These are phyloP conservation scores for Brachyalestes nurse DNA, from an alignment of 2,797 vertebrate species.

Conservation along the genomic window DNA sequence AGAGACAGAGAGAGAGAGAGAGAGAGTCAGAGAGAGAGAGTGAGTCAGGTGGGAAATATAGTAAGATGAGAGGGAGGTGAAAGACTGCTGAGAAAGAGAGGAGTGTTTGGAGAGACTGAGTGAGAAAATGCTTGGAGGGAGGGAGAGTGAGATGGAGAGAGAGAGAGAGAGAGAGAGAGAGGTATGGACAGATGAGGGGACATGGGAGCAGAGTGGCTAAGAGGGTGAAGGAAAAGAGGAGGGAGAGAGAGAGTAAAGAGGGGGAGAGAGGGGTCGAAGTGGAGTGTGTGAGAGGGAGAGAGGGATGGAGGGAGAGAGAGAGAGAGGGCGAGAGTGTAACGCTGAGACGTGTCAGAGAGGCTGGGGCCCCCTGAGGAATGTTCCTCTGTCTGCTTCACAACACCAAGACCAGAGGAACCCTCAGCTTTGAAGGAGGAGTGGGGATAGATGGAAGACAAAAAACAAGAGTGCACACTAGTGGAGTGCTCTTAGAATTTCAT, in stretches of 20 bases:
- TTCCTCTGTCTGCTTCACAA: conserved; percentile 80
- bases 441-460: conserved; percentile 58
- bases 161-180: conserved; percentile 2
- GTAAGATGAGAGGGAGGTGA: background rate
- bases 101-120: background rate
- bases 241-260: background rate
- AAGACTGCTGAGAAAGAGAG: conserved; percentile 13
- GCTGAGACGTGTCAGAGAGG: conserved; percentile 83
- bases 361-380: conserved; percentile 85
- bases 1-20: conserved; percentile 2
- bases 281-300: conserved; percentile 24
- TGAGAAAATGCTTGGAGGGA: background rate
- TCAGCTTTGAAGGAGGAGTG: conserved; percentile 40
- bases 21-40: conserved; percentile 4
- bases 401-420: conserved; percentile 63
- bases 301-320: conserved; percentile 9
- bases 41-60: background rate
- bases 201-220: conserved; percentile 24
- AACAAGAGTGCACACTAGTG: conserved; percentile 57
- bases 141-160: background rate
- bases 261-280: conserved; percentile 41
- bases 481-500: conserved; percentile 58
- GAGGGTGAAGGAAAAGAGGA: conserved; percentile 40
- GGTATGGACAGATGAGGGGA: conserved; percentile 32
- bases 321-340: conserved; percentile 64